Evolutionary conservation across 2,113 vertebrate species (phyloP).

Genomic region (human): GRCh38 chr4:43605001-43605500

Average conservation of each 20-base stretch:
- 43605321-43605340: not conserved
- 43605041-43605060: not conserved
- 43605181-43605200: not conserved
- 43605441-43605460: not conserved
- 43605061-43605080: not conserved
- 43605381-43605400: not conserved
- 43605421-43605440: not conserved
- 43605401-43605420: not conserved
- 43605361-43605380: not conserved
- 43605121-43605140: not conserved
- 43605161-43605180: rapidly evolving
- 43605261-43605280: not conserved
- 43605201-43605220: not conserved
- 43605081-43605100: rapidly evolving
- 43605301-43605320: not conserved
- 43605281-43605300: not conserved
- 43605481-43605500: not conserved
- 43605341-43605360: not conserved
- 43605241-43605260: not conserved
- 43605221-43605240: not conserved
- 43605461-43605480: not conserved
- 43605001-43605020: not conserved
- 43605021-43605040: not conserved
- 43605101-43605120: rapidly evolving
- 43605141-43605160: rapidly evolving